Base-by-base conservation (phyloP, 2,113 vertebrate species). In the Ptilonorhynchus violaceus region DNA sequence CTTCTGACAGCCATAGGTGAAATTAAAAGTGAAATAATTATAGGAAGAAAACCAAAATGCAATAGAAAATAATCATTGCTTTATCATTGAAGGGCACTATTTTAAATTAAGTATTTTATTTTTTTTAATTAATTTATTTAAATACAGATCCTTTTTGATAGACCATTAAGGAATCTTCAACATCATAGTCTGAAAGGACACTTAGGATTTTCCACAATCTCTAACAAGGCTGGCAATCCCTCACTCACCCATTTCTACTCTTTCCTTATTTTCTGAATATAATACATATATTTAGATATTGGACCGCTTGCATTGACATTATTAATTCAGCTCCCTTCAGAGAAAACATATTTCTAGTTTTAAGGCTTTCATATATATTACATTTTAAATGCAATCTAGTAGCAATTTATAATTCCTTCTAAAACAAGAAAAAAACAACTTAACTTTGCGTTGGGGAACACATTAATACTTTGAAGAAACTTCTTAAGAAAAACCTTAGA, bases 381-480 rank as follows among this genome's bases (percentile, higher is more conserved):
- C 19, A 18, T 53, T 87, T n/a, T 72, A 46, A 70, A 92, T 72
- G 13, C 22, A 92, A 93, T 50, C 31, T 72, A 76, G 52, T 59
- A 84, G 12, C 21, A 85, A 88, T 94, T 64, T 56, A 39, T 66
- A 82, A 85, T 60, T 85, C 6, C 21, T 33, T 42, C 75, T 69
- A 59, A 33, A 11, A 20, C 25, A 37, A 21, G 1, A 14, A 88
- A 88, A 30, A 50, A 24, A 1, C 15, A 82, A 41, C 31, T 55
- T n/a, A 49, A 19, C 53, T 90, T 64, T 88, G 24, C 69, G 46
- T 85, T 95, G 52, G 84, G 37, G 53, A 92, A 47, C 62, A 75
- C 68, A 66, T 92, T 89, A 92, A 69, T 94, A 89, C 56, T 63
- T 37, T 89, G 81, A 76, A 52, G 82, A 82, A 96, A 89, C 49